Evolutionary conservation across 2,888 invertebrate genomes (phyloP).

Genomic region (Portevinia maculata): DNA sequence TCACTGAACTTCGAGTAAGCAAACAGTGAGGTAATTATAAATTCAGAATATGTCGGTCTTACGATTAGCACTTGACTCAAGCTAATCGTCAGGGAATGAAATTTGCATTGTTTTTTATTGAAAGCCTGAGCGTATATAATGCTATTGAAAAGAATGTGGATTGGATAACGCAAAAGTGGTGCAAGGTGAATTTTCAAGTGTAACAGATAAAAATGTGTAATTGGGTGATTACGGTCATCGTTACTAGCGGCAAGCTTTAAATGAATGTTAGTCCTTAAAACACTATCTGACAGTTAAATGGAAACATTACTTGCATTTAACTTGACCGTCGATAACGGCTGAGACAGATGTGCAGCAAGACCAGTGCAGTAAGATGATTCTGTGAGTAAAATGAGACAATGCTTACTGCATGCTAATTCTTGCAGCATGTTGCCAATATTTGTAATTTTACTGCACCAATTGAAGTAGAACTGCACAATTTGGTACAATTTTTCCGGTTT

Average conservation of each 20-base stretch:
- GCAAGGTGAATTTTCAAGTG: conserved; percentile 61
- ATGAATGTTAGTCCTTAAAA: no score
- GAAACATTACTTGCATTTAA: no score
- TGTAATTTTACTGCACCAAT: no score
- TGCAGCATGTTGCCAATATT: no score
- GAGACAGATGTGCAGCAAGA: no score
- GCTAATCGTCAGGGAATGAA: conserved; percentile 36
- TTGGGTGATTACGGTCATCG: neutral
- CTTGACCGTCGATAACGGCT: no score
- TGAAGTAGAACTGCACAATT: no score
- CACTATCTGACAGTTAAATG: no score
- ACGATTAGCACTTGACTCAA: conserved; percentile 1
- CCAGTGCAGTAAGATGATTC: no score
- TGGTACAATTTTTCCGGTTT: no score
- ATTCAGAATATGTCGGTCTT: conserved; percentile 15
- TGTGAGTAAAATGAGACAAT: no score
- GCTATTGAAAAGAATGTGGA: conserved; percentile 24
- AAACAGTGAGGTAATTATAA: conserved; percentile 47
- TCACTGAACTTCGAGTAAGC: conserved; percentile 16
- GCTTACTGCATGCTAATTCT: no score
- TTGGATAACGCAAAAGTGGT: conserved; percentile 29
- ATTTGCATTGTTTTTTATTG: conserved; percentile 35
- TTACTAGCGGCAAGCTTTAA: neutral
- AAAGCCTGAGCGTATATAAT: conserved; percentile 12
- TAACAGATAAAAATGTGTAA: conserved; percentile 3